phyloP scores from a whole-genome alignment of 2,113 vertebrate genomes.

The Clarias macrocephalus region DNA sequence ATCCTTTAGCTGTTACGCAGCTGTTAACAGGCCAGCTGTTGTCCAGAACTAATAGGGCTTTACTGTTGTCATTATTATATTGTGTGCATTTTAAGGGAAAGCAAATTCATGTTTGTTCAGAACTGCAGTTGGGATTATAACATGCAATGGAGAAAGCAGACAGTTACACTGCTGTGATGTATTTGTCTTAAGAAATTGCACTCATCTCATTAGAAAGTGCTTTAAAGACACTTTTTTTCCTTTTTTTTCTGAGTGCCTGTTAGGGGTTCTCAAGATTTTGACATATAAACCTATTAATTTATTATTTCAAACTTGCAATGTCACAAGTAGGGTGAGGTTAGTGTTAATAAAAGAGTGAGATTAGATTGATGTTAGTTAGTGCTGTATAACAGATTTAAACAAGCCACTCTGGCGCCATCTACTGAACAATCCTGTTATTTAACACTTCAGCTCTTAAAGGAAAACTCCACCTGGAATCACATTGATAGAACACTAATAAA shows the following conservation, averaged over 20 bases:
- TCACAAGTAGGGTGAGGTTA: neutral
- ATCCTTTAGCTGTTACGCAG: neutral
- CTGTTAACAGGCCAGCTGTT: conserved; percentile 16
- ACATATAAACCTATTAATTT: neutral
- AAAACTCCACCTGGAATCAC: neutral
- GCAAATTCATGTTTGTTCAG: neutral
- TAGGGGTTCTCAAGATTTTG: neutral
- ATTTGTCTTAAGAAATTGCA: neutral
- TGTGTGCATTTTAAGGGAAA: neutral
- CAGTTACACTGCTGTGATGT: neutral
- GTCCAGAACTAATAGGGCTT: conserved; percentile 2
- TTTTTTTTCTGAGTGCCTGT: neutral
- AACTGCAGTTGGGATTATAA: neutral
- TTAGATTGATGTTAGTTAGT: neutral
- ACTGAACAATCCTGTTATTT: neutral
- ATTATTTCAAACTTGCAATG: neutral
- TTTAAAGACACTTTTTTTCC: neutral
- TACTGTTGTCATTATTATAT: conserved; percentile 1
- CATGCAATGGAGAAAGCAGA: neutral
- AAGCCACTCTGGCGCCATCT: neutral
- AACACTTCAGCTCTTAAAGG: neutral
- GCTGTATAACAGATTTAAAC: neutral
- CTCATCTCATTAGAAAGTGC: neutral
- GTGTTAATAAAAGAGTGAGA: neutral
- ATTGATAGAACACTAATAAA: neutral